A percentile compares a stretch with the other conserved stretches of the same genome.
phyloP scores from a whole-genome alignment of 2,113 vertebrate genomes.

The Erythrolamprus reginae region DNA sequence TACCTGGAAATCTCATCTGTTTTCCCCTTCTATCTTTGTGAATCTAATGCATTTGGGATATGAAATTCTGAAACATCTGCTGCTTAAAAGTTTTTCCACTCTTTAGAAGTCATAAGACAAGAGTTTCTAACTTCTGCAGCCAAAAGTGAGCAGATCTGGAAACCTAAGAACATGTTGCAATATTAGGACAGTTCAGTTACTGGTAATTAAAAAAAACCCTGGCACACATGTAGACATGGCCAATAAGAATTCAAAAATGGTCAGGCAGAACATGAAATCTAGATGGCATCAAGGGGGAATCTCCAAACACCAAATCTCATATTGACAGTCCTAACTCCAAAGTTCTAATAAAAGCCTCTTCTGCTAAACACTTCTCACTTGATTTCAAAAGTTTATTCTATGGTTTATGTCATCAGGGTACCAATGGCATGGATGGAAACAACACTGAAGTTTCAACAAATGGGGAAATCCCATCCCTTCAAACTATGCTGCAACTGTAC shows the following conservation, averaged over 20 bases:
- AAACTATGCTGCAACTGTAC: background rate
- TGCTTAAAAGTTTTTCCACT: background rate
- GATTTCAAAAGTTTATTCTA: background rate
- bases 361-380: background rate
- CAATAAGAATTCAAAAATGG: background rate
- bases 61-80: background rate
- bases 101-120: background rate
- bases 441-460: background rate
- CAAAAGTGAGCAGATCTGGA: background rate
- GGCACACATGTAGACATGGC: background rate
- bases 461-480: background rate
- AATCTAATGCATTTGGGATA: background rate
- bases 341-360: background rate
- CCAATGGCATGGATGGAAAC: background rate
- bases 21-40: background rate
- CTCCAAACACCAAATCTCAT: background rate
- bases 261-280: background rate
- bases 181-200: background rate
- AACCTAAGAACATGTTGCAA: background rate
- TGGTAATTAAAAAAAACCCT: background rate
- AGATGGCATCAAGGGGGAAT: background rate
- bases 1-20: background rate
- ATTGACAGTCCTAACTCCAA: background rate
- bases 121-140: background rate
- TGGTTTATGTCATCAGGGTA: background rate